A percentile compares a stretch with the other conserved stretches of the same genome.
These are phyloP conservation scores for Rhimphoctona megacephalus DNA, from an alignment of 2,888 invertebrate genomes.

Conservation along the genomic window DNA sequence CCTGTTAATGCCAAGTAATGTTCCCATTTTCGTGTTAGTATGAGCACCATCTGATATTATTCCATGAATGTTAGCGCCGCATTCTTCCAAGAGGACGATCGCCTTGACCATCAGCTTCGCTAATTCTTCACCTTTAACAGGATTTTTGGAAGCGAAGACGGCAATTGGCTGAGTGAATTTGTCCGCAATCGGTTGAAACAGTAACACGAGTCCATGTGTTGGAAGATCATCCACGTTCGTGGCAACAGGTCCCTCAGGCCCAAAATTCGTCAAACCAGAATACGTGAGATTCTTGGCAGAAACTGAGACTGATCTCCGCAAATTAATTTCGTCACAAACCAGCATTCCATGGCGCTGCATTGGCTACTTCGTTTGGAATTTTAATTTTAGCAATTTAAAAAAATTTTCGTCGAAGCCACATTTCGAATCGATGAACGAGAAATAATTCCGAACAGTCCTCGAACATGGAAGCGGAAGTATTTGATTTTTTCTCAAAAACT, in stretches of 20 bases:
- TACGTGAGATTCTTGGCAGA: slow-evolving; percentile 62
- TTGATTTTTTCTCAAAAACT: slow-evolving; percentile 40
- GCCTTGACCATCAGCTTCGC: background rate
- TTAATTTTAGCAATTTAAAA: background rate
- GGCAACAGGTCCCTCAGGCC: slow-evolving; percentile 50
- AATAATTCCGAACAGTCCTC: slow-evolving; percentile 44
- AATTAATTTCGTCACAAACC: slow-evolving; percentile 68
- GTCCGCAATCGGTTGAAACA: slow-evolving; percentile 2
- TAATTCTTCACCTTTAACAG: slow-evolving; percentile 4
- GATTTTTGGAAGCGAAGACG: slow-evolving; percentile 2
- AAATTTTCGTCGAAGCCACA: slow-evolving; percentile 65
- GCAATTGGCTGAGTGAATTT: slow-evolving; percentile 5
- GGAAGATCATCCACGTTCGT: background rate
- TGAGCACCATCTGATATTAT: slow-evolving; percentile 1
- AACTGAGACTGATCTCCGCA: slow-evolving; percentile 67
- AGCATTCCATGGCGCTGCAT: slow-evolving; percentile 60
- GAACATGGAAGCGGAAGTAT: slow-evolving; percentile 30
- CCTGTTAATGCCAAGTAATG: background rate
- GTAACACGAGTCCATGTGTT: background rate
- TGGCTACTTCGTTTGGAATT: background rate
- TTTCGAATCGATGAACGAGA: slow-evolving; percentile 49
- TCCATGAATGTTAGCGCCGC: background rate
- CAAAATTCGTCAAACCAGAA: slow-evolving; percentile 68
- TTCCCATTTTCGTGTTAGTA: slow-evolving; percentile 6
- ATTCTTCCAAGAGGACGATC: background rate